phyloP scores from a whole-genome alignment of 2,888 invertebrate genomes.

The Philaethria dido region DNA sequence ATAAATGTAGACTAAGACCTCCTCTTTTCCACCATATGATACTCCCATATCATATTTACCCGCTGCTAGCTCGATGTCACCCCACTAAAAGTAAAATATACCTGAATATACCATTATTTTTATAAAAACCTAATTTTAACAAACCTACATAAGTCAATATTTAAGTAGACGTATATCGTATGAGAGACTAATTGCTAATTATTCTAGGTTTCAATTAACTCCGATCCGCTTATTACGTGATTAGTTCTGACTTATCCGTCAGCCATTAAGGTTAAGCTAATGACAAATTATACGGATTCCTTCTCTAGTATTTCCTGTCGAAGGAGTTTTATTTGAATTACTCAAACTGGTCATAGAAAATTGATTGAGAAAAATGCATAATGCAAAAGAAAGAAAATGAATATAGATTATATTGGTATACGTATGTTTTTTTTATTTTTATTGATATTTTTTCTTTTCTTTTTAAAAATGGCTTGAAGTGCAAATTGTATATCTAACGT shows the following conservation, averaged over 20 bases:
- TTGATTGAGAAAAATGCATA: neutral
- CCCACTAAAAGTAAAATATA: too few relatives aligned
- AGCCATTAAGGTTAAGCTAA: slow-evolving; percentile 22
- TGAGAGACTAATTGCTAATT: slow-evolving; percentile 20
- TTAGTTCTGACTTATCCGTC: slow-evolving; percentile 24
- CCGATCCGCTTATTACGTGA: slow-evolving; percentile 31
- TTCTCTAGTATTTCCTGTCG: slow-evolving; percentile 12
- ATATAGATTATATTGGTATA: too few relatives aligned
- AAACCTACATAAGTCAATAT: neutral
- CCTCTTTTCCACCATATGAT: too few relatives aligned
- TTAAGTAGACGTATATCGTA: neutral
- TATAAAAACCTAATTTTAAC: neutral
- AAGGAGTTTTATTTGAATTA: slow-evolving; percentile 1
- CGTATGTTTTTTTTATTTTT: too few relatives aligned
- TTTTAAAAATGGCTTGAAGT: too few relatives aligned
- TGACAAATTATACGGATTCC: slow-evolving; percentile 22
- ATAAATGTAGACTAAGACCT: too few relatives aligned
- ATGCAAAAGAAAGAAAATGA: neutral
- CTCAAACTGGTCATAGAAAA: neutral
- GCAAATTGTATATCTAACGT: too few relatives aligned
- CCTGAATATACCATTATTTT: neutral
- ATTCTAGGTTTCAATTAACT: slow-evolving; percentile 27
- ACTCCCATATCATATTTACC: too few relatives aligned
- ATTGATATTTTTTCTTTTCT: too few relatives aligned
- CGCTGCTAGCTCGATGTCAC: too few relatives aligned